These are phyloP conservation scores for Hippocampus abdominalis DNA, from an alignment of 2,113 vertebrate species.

Conservation along the genomic window DNA sequence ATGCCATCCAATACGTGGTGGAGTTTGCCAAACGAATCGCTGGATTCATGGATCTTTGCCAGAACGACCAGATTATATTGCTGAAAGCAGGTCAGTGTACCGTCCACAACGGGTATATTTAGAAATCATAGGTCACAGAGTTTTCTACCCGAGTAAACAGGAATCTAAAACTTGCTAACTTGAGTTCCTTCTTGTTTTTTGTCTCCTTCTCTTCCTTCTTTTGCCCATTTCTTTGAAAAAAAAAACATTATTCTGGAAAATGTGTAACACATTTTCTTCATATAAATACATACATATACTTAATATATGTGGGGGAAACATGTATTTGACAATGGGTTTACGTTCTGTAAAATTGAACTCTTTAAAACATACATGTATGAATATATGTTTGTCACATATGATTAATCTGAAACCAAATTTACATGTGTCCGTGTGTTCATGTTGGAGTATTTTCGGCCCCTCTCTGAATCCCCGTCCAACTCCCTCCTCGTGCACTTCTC, in stretches of 20 bases:
- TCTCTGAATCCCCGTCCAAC: slow-evolving; percentile 10
- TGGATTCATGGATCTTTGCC: slow-evolving; percentile 88
- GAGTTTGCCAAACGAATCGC: slow-evolving; percentile 85
- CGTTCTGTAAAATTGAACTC: slow-evolving; percentile 39
- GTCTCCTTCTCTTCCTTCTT: slow-evolving; percentile 56
- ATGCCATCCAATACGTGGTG: slow-evolving; percentile 86
- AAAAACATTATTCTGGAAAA: slow-evolving; percentile 7
- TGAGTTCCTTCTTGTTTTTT: slow-evolving; percentile 51
- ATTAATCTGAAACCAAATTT: slow-evolving; percentile 54
- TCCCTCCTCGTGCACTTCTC: slow-evolving; percentile 27
- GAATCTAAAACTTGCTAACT: slow-evolving; percentile 52
- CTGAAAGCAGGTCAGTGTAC: slow-evolving; percentile 83
- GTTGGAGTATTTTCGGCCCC: slow-evolving; percentile 49
- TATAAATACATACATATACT: neutral
- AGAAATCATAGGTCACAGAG: neutral
- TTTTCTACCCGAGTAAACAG: slow-evolving; percentile 2
- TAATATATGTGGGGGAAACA: slow-evolving; percentile 1
- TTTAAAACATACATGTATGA: slow-evolving; percentile 21
- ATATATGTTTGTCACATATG: slow-evolving; percentile 46
- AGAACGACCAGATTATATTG: slow-evolving; percentile 87
- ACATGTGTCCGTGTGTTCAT: slow-evolving; percentile 53
- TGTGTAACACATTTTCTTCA: neutral
- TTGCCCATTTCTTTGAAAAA: slow-evolving; percentile 20
- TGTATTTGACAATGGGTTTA: slow-evolving; percentile 36
- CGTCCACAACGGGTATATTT: slow-evolving; percentile 5